Evolutionary conservation across 2,888 invertebrate genomes (phyloP).

Genomic region (Biston betularia): DNA sequence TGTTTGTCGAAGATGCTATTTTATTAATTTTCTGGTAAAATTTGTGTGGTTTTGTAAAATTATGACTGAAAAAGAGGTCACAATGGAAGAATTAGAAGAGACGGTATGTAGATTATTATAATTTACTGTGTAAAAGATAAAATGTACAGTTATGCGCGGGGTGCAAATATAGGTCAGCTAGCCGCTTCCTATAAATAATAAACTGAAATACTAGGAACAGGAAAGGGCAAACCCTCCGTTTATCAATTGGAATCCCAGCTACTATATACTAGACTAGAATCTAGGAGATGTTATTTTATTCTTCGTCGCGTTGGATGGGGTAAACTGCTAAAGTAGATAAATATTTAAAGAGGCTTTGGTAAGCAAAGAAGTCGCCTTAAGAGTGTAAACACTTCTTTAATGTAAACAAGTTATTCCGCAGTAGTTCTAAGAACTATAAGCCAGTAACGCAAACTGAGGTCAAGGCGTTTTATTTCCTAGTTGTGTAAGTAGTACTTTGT

Average conservation of each 20-base stretch:
- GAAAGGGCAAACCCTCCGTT: conserved; percentile 27
- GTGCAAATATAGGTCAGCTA: conserved; percentile 65
- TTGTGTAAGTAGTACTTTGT: neutral
- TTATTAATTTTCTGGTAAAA: conserved; percentile 46
- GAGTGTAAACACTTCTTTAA: conserved; percentile 4
- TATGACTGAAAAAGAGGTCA: conserved; percentile 77
- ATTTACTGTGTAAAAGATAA: conserved; percentile 27
- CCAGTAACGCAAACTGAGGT: neutral
- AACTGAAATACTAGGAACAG: conserved; percentile 38
- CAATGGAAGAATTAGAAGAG: conserved; percentile 78
- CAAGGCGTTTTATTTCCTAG: no score
- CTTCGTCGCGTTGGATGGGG: neutral
- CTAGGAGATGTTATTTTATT: conserved; percentile 19
- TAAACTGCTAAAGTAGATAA: conserved; percentile 12
- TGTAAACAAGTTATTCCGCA: conserved; percentile 3
- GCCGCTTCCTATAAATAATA: conserved; percentile 63
- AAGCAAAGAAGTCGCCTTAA: conserved; percentile 24
- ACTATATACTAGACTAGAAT: neutral
- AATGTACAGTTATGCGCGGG: conserved; percentile 31
- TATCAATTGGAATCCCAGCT: conserved; percentile 15
- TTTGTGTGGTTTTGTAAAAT: conserved; percentile 51
- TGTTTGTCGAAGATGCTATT: conserved; percentile 19
- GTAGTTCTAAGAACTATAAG: no score
- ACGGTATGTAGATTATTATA: conserved; percentile 62
- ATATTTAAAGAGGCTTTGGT: conserved; percentile 35